Evolutionary conservation across 2,113 vertebrate species (phyloP).

Genomic region (Melanocharis versteri): DNA sequence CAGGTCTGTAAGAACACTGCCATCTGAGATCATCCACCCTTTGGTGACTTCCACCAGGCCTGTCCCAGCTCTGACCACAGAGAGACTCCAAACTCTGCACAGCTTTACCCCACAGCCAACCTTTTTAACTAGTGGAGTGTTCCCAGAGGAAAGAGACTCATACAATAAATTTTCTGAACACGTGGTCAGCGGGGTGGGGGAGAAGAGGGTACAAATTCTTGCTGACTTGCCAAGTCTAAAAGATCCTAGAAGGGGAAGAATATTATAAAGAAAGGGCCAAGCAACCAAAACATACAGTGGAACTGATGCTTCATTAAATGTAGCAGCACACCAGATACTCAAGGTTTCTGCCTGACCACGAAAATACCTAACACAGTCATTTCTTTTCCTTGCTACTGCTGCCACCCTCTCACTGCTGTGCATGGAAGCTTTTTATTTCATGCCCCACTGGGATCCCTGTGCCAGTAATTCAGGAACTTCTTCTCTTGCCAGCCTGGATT

Average conservation of each 20-base stretch:
- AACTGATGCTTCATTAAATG: not conserved
- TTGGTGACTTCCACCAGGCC: too few relatives aligned
- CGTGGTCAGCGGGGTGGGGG: fast-evolving
- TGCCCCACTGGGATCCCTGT: not conserved
- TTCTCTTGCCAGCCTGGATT: not conserved
- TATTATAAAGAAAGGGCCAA: not conserved
- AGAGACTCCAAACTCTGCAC: not conserved
- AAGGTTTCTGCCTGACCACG: not conserved
- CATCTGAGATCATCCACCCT: not conserved
- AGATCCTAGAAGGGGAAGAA: not conserved
- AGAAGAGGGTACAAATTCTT: not conserved
- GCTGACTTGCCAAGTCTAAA: not conserved
- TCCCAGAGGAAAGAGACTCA: not conserved
- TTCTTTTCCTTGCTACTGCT: not conserved
- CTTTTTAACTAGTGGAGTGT: not conserved
- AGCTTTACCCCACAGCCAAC: not conserved
- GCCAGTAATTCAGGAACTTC: not conserved
- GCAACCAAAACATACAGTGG: not conserved
- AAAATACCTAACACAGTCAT: not conserved
- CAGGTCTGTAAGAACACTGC: fast-evolving
- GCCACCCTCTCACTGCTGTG: not conserved
- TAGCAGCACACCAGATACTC: not conserved
- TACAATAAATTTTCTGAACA: fast-evolving
- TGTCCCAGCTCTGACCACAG: not conserved
- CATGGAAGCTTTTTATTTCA: not conserved